A percentile compares a stretch with the other conserved stretches of the same genome.
phyloP scores from a whole-genome alignment of 2,888 invertebrate genomes.

The Chesias legatella region DNA sequence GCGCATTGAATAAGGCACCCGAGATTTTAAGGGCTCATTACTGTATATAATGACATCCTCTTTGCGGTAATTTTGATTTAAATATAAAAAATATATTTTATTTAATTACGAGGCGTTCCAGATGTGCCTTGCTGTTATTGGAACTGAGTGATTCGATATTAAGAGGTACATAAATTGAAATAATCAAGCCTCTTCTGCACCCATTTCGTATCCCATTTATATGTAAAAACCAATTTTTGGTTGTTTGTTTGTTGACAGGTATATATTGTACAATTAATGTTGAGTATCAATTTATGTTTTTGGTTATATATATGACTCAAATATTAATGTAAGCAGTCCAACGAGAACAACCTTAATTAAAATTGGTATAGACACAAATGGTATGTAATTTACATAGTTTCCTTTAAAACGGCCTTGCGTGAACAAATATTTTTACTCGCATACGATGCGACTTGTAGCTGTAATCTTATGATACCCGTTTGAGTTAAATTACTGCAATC shows the following conservation, averaged over 20 bases:
- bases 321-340: no score
- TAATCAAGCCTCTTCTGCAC: no score
- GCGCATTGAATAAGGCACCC: conserved; percentile 21
- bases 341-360: conserved; percentile 9
- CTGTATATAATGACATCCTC: conserved; percentile 21
- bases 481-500: no score
- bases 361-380: conserved; percentile 23
- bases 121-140: conserved; percentile 8
- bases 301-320: no score
- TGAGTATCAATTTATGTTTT: no score
- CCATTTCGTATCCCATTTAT: no score
- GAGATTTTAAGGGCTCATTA: conserved; percentile 20
- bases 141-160: conserved; percentile 9
- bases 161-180: no score
- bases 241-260: no score
- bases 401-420: conserved; percentile 24
- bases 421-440: conserved; percentile 18
- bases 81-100: conserved; percentile 17
- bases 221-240: no score
- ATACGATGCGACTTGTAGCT: background rate
- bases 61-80: conserved; percentile 19
- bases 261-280: no score
- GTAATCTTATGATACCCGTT: no score
- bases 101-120: conserved; percentile 16
- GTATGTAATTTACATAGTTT: conserved; percentile 7